A percentile compares a stretch with the other conserved stretches of the same genome.
Conservation (phyloP, 2,797 vertebrate genomes). For the Sylvia borin region DNA sequence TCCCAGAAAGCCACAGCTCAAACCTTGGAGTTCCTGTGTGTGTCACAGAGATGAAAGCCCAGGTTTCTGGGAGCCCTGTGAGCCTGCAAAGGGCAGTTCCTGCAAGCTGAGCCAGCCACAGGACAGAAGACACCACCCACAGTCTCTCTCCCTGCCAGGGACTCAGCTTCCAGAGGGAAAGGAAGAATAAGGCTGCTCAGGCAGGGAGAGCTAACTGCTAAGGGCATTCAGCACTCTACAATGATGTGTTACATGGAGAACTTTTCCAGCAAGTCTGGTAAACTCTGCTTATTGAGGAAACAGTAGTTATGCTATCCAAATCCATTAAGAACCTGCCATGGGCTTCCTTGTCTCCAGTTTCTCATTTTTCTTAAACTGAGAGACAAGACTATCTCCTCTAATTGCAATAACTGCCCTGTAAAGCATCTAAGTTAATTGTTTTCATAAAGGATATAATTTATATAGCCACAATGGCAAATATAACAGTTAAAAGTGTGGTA, state of each 20-base stretch:
- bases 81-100: not conserved
- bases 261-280: not conserved
- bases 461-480: not conserved
- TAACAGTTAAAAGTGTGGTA: not conserved
- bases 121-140: accelerated
- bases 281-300: not conserved
- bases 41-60: not conserved
- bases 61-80: not conserved
- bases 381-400: not conserved
- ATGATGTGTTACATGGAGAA: accelerated
- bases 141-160: not conserved
- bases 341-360: not conserved
- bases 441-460: not conserved
- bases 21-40: not conserved
- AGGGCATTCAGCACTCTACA: not conserved
- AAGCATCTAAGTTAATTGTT: not conserved
- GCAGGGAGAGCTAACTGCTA: not conserved
- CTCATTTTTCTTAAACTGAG: not conserved
- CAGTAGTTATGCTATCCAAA: not conserved
- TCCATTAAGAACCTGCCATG: not conserved
- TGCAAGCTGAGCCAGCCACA: not conserved
- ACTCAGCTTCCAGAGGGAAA: too few species aligned
- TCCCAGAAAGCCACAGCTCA: not conserved
- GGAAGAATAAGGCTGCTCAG: accelerated
- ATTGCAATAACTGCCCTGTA: not conserved